Evolutionary conservation across 2,888 invertebrate genomes (phyloP).

Genomic region (Papilio elwesi): DNA sequence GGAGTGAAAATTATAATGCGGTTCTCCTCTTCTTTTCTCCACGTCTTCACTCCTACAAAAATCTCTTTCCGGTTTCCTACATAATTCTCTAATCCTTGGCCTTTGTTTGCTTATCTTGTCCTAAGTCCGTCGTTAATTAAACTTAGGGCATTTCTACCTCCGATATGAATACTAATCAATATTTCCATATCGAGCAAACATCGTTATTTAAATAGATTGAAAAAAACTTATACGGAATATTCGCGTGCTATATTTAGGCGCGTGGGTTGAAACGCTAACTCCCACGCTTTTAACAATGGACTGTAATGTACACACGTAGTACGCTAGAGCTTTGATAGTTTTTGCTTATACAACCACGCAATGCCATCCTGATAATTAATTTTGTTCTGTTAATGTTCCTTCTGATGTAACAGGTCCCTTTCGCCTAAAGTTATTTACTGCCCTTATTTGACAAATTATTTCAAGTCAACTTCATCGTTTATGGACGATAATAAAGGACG

Average conservation of each 20-base stretch:
- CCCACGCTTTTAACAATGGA: slow-evolving; percentile 8
- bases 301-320: slow-evolving; percentile 6
- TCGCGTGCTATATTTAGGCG: not conserved
- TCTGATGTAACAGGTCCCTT: not conserved
- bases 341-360: slow-evolving; percentile 1
- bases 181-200: too few relatives aligned
- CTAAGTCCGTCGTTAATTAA: not conserved
- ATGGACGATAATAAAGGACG: too few relatives aligned
- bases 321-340: not conserved
- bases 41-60: too few relatives aligned
- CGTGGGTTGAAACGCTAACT: not conserved
- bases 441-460: too few relatives aligned
- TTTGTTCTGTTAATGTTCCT: not conserved
- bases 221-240: not conserved
- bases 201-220: too few relatives aligned
- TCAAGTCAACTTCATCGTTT: too few relatives aligned
- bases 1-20: too few relatives aligned
- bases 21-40: too few relatives aligned
- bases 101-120: not conserved
- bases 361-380: not conserved
- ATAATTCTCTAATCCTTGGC: not conserved
- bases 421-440: too few relatives aligned
- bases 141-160: too few relatives aligned
- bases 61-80: not conserved
- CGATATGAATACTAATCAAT: too few relatives aligned